These are phyloP conservation scores for Hippocampus guttulatus DNA, from an alignment of 2,113 vertebrate genomes.

Conservation along the genomic window DNA sequence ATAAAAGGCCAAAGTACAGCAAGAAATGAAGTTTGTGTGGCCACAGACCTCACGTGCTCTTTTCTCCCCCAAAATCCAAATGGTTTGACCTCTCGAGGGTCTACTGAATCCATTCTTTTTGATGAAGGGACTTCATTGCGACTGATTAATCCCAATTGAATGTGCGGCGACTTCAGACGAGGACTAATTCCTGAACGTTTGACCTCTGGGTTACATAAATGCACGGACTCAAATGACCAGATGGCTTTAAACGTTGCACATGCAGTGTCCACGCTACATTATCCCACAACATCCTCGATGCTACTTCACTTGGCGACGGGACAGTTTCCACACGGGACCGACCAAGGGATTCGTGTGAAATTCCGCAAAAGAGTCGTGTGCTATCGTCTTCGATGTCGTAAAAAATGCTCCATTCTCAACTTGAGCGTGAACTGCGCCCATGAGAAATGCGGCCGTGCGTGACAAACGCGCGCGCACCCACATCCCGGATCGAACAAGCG, in stretches of 20 bases:
- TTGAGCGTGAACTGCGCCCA: conserved; percentile 10
- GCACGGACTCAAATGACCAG: background rate
- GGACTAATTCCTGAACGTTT: background rate
- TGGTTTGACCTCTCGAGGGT: background rate
- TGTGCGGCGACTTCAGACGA: background rate
- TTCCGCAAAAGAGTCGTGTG: conserved; percentile 2
- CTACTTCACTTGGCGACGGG: background rate
- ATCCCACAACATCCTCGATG: background rate
- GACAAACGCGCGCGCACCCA: conserved; percentile 11
- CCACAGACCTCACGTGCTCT: too few species aligned
- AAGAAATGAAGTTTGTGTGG: background rate
- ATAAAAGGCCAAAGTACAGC: background rate
- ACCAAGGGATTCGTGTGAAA: background rate
- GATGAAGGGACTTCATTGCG: background rate
- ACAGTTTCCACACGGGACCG: background rate
- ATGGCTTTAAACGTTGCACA: conserved; percentile 2
- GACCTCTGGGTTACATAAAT: background rate
- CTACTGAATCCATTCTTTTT: background rate
- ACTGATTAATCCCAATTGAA: background rate
- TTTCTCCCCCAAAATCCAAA: background rate
- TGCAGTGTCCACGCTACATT: background rate
- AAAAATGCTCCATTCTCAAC: conserved; percentile 13
- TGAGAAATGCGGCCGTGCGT: conserved; percentile 27
- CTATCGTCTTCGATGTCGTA: conserved; percentile 20
- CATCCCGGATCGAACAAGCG: conserved; percentile 16